Percentiles rank a stretch among this genome's conserved stretches.
These are phyloP conservation scores for Gila orcuttii DNA, from an alignment of 2,113 vertebrate species.

Conservation along the genomic window DNA sequence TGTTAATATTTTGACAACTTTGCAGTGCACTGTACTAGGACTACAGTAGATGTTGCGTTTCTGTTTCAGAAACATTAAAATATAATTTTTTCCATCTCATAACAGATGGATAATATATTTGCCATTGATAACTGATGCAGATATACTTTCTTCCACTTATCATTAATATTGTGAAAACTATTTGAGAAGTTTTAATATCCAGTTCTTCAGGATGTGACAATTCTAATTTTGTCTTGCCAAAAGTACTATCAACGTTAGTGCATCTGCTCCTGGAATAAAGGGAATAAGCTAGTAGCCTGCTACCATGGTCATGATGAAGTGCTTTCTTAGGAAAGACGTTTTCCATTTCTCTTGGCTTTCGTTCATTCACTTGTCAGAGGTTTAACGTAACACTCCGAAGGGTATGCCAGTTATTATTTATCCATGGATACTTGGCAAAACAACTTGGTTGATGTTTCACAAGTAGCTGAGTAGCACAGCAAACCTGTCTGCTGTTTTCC, in stretches of 20 bases:
- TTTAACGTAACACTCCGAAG: conserved; percentile 71
- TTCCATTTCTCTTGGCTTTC: conserved; percentile 71
- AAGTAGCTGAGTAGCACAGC: conserved; percentile 70
- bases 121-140: not conserved
- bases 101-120: conserved; percentile 16
- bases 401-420: conserved; percentile 73
- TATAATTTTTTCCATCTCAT: not conserved
- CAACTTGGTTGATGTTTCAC: conserved; percentile 65
- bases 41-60: not conserved
- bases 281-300: conserved; percentile 33
- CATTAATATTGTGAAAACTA: not conserved
- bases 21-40: not conserved
- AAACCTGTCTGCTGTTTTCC: conserved; percentile 66
- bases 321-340: conserved; percentile 74
- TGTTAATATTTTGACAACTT: not conserved
- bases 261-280: conserved; percentile 31
- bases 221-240: not conserved
- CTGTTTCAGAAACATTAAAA: not conserved
- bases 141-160: not conserved
- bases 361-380: conserved; percentile 71
- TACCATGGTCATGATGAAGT: conserved; percentile 59
- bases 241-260: conserved; percentile 16
- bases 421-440: conserved; percentile 74
- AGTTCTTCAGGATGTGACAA: not conserved
- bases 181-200: no score